These are phyloP conservation scores for Apus apus DNA, from an alignment of 2,113 vertebrate species.

Conservation along the genomic window DNA sequence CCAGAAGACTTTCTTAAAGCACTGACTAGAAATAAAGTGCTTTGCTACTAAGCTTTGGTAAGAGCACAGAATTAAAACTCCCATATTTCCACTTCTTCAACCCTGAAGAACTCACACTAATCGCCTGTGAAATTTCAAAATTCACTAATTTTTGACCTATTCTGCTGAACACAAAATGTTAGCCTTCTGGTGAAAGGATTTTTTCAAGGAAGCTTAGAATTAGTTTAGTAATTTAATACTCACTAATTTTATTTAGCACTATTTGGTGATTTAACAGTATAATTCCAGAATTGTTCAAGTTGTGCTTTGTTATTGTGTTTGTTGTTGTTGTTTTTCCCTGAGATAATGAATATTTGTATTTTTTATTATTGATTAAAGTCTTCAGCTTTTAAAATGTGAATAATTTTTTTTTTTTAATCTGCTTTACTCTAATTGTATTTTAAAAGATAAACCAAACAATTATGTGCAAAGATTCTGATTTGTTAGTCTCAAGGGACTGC, in stretches of 20 bases:
- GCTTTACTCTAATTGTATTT: background rate
- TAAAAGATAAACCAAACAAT: background rate
- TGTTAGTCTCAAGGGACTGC: background rate
- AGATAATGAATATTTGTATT: background rate
- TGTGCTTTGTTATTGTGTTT: background rate
- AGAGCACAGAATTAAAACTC: background rate
- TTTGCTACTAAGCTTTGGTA: background rate
- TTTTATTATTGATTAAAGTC: background rate
- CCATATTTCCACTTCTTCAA: background rate
- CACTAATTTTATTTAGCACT: background rate
- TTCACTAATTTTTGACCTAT: background rate
- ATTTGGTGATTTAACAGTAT: background rate
- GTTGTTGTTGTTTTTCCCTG: background rate
- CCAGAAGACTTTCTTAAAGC: background rate
- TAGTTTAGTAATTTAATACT: background rate
- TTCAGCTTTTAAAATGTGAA: background rate
- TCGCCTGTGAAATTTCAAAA: background rate
- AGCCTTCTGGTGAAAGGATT: background rate
- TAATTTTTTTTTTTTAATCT: background rate
- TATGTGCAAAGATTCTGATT: background rate
- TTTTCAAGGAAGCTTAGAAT: background rate
- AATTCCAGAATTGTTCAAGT: background rate
- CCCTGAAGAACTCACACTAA: background rate
- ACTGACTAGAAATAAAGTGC: background rate
- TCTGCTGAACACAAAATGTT: background rate